Percentiles rank a stretch among this genome's conserved stretches.
These are phyloP conservation scores for Virgularia gustaviana DNA, from an alignment of 92 coral and sea anemone genomes.

Conservation along the genomic window DNA sequence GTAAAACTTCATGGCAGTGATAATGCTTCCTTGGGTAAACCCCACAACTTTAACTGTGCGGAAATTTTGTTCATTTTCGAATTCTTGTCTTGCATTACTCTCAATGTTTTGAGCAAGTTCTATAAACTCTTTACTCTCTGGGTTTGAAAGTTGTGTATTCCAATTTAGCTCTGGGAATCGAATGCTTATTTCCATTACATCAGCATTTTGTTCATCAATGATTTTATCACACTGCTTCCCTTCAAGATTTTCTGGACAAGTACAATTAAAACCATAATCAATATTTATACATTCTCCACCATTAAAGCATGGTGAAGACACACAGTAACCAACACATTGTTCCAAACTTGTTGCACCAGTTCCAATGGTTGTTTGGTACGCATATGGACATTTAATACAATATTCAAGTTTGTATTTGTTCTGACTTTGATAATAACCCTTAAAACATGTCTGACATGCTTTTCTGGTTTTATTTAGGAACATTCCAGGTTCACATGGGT, in stretches of 20 bases:
- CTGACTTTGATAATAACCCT: constrained; percentile 29
- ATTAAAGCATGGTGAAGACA: constrained; percentile 42
- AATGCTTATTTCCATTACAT: constrained; percentile 25
- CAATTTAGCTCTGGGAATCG: constrained; percentile 27
- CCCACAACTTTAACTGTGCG: constrained; percentile 38
- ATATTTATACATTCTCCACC: constrained; percentile 46
- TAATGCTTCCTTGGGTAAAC: constrained; percentile 44
- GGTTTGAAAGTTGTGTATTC: constrained; percentile 29
- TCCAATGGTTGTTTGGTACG: constrained; percentile 34
- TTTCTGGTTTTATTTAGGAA: neutral
- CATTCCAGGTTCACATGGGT: constrained; percentile 14
- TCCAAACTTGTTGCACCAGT: constrained; percentile 26
- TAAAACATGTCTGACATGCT: constrained; percentile 12
- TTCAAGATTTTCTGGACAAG: constrained; percentile 28
- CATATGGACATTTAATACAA: constrained; percentile 41
- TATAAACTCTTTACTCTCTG: constrained; percentile 25
- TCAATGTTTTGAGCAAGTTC: constrained; percentile 34
- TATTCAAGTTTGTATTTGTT: constrained; percentile 14
- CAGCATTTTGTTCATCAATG: constrained; percentile 29
- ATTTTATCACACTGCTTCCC: constrained; percentile 39
- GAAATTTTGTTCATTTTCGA: constrained; percentile 32
- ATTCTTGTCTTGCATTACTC: constrained; percentile 31
- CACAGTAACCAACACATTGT: constrained; percentile 51
- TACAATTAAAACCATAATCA: constrained; percentile 36
- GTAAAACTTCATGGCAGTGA: constrained; percentile 13